phyloP scores from a whole-genome alignment of 2,888 invertebrate genomes.

The Phaedon cochleariae region DNA sequence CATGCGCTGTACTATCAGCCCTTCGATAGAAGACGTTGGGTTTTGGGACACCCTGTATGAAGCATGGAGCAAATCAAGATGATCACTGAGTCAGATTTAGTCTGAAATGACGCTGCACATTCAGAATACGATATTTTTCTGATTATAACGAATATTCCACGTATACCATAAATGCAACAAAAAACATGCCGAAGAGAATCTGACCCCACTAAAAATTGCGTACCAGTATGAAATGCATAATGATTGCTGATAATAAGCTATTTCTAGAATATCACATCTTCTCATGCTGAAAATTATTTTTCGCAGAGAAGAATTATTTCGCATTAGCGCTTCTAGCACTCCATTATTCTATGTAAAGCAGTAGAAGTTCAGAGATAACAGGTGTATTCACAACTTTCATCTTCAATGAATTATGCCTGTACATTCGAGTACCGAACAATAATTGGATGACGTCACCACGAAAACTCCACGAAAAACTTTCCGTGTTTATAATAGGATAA shows the following conservation, averaged over 20 bases:
- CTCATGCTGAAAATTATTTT: not conserved
- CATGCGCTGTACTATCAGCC: too few species aligned
- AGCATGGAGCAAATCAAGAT: too few species aligned
- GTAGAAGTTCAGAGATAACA: not conserved
- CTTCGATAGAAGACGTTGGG: too few species aligned
- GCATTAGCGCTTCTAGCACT: not conserved
- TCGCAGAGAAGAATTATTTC: not conserved
- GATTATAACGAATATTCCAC: too few species aligned
- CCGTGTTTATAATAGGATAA: not conserved
- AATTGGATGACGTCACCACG: not conserved
- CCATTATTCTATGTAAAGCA: not conserved
- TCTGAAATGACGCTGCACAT: too few species aligned
- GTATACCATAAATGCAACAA: too few species aligned
- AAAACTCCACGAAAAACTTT: not conserved
- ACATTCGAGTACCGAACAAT: not conserved
- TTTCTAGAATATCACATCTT: not conserved
- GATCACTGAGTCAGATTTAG: too few species aligned
- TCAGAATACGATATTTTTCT: too few species aligned
- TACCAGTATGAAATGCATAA: not conserved
- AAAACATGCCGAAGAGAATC: too few species aligned
- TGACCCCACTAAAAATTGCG: not conserved
- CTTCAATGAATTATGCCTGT: not conserved
- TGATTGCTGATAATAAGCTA: not conserved
- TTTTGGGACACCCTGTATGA: too few species aligned
- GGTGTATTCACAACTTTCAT: slow-evolving; percentile 2